A percentile compares a stretch with the other conserved stretches of the same genome.
phyloP scores from a whole-genome alignment of 1,140 invertebrate genomes.

The Bombyx mandarina region DNA sequence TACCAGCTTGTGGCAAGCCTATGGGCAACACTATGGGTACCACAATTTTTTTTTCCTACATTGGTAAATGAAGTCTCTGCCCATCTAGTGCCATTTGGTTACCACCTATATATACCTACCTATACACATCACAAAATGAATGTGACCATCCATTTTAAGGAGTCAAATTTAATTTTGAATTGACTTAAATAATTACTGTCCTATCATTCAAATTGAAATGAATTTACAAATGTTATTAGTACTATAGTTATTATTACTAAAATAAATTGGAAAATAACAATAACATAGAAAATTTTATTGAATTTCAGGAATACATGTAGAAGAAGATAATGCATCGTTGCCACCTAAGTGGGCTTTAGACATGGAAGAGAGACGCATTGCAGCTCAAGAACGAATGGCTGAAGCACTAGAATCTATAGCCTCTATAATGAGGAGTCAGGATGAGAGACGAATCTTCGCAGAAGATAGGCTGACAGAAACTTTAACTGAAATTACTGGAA shows the following conservation, averaged over 20 bases:
- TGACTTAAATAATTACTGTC: neutral
- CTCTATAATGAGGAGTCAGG: conserved; percentile 34
- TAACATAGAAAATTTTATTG: neutral
- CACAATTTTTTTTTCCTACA: too few species aligned
- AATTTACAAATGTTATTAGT: neutral
- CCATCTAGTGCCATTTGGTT: too few species aligned
- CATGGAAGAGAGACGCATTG: conserved; percentile 51
- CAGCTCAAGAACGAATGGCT: conserved; percentile 49
- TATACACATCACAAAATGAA: too few species aligned
- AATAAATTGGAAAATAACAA: neutral
- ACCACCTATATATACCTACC: too few species aligned
- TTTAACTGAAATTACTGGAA: conserved; percentile 41
- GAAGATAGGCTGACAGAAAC: conserved; percentile 45
- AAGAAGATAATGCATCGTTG: conserved; percentile 19
- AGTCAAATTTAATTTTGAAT: too few species aligned
- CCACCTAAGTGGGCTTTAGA: conserved; percentile 57
- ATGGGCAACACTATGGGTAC: too few species aligned
- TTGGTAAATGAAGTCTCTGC: too few species aligned
- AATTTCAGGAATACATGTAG: conserved; percentile 4
- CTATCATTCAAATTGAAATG: neutral
- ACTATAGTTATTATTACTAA: too few species aligned
- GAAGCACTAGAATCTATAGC: conserved; percentile 46
- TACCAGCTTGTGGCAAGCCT: too few species aligned
- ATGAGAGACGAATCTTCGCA: conserved; percentile 33
- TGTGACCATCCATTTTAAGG: too few species aligned